Conservation (phyloP, 2,888 invertebrate genomes). For the Odiellus spinosus region DNA sequence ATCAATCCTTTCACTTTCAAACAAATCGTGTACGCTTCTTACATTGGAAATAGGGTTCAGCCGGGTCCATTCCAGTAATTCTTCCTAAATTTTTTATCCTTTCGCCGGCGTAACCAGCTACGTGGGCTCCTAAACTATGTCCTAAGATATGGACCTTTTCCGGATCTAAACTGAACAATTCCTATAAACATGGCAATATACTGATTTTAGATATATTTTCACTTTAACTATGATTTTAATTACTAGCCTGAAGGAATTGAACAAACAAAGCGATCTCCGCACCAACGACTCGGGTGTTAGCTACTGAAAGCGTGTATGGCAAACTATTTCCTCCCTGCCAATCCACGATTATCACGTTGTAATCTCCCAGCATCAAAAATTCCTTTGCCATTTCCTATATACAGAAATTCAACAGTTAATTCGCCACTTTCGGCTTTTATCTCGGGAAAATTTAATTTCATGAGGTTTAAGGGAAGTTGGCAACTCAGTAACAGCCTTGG, state of each 20-base stretch:
- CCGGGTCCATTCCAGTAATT: conserved; percentile 51
- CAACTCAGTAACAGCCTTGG: too few relatives aligned
- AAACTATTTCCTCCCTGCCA: conserved; percentile 16
- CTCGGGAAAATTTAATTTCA: too few relatives aligned
- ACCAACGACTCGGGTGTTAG: conserved; percentile 30
- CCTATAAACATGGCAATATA: too few relatives aligned
- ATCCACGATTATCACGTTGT: conserved; percentile 18
- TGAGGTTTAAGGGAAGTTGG: too few relatives aligned
- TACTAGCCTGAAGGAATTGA: conserved; percentile 18
- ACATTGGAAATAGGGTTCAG: conserved; percentile 75
- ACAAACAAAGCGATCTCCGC: conserved; percentile 26
- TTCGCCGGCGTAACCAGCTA: conserved; percentile 71
- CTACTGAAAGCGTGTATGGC: conserved; percentile 27
- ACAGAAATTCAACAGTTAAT: too few relatives aligned
- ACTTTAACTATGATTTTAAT: too few relatives aligned
- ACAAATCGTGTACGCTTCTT: too few relatives aligned
- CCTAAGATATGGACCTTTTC: conserved; percentile 56
- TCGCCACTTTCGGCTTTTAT: too few relatives aligned
- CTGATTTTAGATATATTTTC: too few relatives aligned
- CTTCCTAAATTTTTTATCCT: conserved; percentile 26
- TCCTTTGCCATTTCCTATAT: conserved; percentile 4
- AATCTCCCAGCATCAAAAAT: conserved; percentile 6
- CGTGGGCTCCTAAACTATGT: conserved; percentile 75
- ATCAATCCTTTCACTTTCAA: too few relatives aligned
- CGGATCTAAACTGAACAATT: too few relatives aligned